A percentile compares a stretch with the other conserved stretches of the same genome.
Evolutionary conservation across 2,113 vertebrate species (phyloP).

Genomic region (Microtus oregoni): DNA sequence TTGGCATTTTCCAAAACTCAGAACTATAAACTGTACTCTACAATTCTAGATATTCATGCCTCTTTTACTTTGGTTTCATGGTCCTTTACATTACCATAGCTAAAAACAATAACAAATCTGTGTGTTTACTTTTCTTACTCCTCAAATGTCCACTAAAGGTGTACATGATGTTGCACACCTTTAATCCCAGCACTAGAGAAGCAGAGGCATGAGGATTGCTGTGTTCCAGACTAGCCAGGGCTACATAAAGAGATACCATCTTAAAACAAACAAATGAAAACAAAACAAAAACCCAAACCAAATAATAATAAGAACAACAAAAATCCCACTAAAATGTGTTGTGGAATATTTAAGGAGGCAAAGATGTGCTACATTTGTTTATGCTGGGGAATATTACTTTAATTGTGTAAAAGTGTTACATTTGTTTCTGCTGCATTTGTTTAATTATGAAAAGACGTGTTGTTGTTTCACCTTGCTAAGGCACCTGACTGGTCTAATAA

Average conservation of each 20-base stretch:
- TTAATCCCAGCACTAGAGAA: neutral
- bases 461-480: neutral
- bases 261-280: neutral
- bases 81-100: neutral
- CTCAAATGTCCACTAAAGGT: slow-evolving; percentile 9
- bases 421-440: neutral
- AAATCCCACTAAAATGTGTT: neutral
- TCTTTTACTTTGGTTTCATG: neutral
- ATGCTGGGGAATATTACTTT: neutral
- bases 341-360: neutral
- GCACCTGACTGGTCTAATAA: neutral
- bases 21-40: neutral
- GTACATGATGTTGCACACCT: neutral
- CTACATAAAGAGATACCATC: neutral
- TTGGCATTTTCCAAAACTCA: neutral
- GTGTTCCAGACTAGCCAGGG: neutral
- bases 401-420: neutral
- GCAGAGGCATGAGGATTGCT: neutral
- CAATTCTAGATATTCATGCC: neutral
- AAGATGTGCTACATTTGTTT: neutral
- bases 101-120: neutral
- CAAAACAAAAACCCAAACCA: neutral
- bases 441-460: neutral
- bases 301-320: too few relatives aligned
- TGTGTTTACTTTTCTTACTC: neutral